Base-by-base conservation (phyloP, 2,113 vertebrate genomes). In the Xiphophorus maculatus region DNA sequence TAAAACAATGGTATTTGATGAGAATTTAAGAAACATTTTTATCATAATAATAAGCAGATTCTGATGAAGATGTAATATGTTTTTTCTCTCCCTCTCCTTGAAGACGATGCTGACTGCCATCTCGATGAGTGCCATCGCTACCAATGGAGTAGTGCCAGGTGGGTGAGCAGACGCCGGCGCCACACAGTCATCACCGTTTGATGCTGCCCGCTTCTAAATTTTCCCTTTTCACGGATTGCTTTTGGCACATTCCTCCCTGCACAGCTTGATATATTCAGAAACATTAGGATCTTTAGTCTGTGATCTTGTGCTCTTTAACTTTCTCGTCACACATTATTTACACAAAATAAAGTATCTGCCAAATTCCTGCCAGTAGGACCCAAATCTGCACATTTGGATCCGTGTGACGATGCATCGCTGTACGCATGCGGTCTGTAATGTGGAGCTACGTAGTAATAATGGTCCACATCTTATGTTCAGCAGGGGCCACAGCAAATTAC, bases 51-150 rank as follows among this genome's bases (percentile, higher is more conserved):
- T 42, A 19, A 30, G 51, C 44, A 13, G n/a, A 68, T 30, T 71
- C 64, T 67, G 66, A 22, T 69, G 42, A 66, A 81, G 22, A 10
- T 67, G 65, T 63, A 62, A 42, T 74, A n/a, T 76, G 73, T 27
- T 29, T 64, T 68, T 37, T 40, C 35, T 30, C 71, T 85, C 92
- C 79, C 81, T 74, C 69, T 69, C 85, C 84, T 71, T 17, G 11
- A 90, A 99, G 98, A 99, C 98, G 9, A 99, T 99, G 98, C 95
- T 99, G 93, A 99, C 98, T 15, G 98, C 98, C 91, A 99, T 99
- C 90, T 99, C 98, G 27, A 99, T 99, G 98, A 99, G 98, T 3
- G 98, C 98, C 1, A 98, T 99, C 2, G 98, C 98, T 29, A 99
- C 98, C 87, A 99, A 99, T 73, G 98, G 98, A 71, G 98, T 99